Evolutionary conservation across 2,113 vertebrate species (phyloP), one percentile per base, ranked within the genome.

Genomic region (Perccottus glenii): DNA sequence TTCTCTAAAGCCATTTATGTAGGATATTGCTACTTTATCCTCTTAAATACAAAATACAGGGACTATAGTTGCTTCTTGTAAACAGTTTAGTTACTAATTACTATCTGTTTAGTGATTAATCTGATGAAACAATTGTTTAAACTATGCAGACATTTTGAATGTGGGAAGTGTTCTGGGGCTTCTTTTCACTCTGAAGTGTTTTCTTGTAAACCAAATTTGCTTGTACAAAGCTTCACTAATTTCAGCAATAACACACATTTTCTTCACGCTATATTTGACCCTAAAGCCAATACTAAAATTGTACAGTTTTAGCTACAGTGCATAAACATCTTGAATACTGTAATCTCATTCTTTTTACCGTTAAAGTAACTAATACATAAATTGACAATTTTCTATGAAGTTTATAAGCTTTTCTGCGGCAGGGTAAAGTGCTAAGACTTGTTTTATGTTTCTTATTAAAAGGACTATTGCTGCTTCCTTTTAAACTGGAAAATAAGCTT

Each of bases 81-180:
- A 60, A 38, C 60, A 73, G 46, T 32, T 32, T 55, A 56, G 5
- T 65, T 61, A 5, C 14, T 67, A 40, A 42, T 65, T 19, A n/a
- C 9, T 46, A 3, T 67, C 45, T 67, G n/a, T 36, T 42, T 52
- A 7, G 70, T 82, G 15, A 52, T 77, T 73, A 76, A 55, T 82
- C 36, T 62, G 55, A 48, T 69, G 63, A 80, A 80, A 61, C 64
- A 79, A 68, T 70, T 80, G 76, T 86, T 78, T 69, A 88, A 82
- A 85, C 91, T 92, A 92, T 92, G 91, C 90, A 91, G 88, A 90
- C 85, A 32, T 90, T 86, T 86, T 91, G 90, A 92, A 90, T 91
- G 90, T 92, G 87, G 80, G 49, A 83, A 84, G 60, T 78, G 59
- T 75, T 75, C 56, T 67, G 47, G 70, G 66, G 66, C 32, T 11